Base-by-base conservation (phyloP, 1,140 invertebrate species). In the Atopsyche davidsoni region DNA sequence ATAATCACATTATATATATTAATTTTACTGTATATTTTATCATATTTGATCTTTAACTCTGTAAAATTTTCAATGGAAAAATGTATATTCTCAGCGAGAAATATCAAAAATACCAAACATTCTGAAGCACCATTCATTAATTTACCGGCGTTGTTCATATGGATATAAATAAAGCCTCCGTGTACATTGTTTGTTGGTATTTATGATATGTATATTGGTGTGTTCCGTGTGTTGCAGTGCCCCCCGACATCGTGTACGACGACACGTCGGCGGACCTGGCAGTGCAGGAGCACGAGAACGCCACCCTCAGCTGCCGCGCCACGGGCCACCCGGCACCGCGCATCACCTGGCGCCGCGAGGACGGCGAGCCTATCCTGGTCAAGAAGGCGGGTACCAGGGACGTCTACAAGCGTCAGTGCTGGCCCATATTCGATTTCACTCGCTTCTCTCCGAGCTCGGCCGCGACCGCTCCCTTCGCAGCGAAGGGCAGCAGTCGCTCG, bases 261-360 rank as follows among this genome's bases (percentile, higher is more conserved):
- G 83, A 87, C 36, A 86, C 84, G 2, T 86, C 83, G 50, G 78
- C 82, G 0, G 87, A 90, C 64, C 68, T 87, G 35, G 83, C 85
- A 14, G 82, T 84, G 6, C 79, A 85, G 52, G 89, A 92, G 65
- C 78, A 87, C 54, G 83, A 88, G 57, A 89, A 89, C 62, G 85
- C 86, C 3, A 89, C 85, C 0, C 69, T 92, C n/a, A 80, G 77
- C 45, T 92, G 88, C 64, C 77, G 77, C 53, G 87, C 86, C 2
- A 83, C 80, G 0, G 86, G 87, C 4, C 81, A 85, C 64, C 82
- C 83, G 0, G 68, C 72, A n/a, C 84, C 83, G 0, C 76, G 82
- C 46, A 81, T 86, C 28, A 78, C 79, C 2, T 86, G 83, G 83
- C 73, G 75, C 47, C 72, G 82, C 24, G 83, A 85, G 62, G 81